Conservation (phyloP, 2,113 vertebrate genomes). For the Perccottus glenii region DNA sequence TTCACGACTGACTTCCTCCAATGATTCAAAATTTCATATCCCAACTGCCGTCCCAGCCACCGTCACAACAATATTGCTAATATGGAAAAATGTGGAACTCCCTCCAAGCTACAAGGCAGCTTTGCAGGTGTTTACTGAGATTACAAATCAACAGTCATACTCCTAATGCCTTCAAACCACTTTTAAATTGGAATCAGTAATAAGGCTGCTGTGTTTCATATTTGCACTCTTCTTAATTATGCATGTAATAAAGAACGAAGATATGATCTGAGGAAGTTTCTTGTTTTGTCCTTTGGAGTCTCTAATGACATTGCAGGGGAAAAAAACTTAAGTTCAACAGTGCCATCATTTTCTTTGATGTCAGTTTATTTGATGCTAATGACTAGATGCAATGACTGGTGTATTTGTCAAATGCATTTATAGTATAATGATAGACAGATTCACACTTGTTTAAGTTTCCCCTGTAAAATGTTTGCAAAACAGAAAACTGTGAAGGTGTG, state of each 20-base stretch:
- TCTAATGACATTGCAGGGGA: neutral
- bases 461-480: no score
- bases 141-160: constrained; percentile 52
- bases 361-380: no score
- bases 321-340: no score
- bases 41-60: constrained; percentile 26
- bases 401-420: no score
- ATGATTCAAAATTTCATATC: constrained; percentile 30
- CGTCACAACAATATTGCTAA: constrained; percentile 43
- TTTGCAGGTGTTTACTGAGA: constrained; percentile 62
- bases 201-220: constrained; percentile 41
- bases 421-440: no score
- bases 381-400: no score
- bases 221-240: constrained; percentile 33
- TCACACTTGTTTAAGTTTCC: no score
- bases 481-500: no score
- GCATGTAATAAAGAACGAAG: constrained; percentile 36
- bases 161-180: constrained; percentile 62
- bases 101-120: constrained; percentile 47
- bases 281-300: constrained; percentile 4
- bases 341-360: no score
- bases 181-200: constrained; percentile 64
- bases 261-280: constrained; percentile 11
- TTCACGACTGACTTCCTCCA: constrained; percentile 45
- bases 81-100: constrained; percentile 39